A percentile compares a stretch with the other conserved stretches of the same genome.
Conservation (phyloP, 1,140 invertebrate genomes). For the Phthorimaea operculella region DNA sequence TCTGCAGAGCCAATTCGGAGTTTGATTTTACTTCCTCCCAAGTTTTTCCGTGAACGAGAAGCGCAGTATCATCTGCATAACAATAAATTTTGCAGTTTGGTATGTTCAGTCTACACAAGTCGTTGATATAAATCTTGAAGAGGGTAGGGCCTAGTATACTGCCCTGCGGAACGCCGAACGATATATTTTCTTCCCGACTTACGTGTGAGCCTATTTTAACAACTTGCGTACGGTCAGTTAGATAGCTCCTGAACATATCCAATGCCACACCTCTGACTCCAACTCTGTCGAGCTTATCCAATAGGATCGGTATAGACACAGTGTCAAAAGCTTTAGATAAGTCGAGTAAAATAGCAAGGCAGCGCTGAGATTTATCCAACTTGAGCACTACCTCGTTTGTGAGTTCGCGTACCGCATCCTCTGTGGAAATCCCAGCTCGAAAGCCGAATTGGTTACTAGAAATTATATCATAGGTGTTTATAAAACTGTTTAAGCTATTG, state of each 20-base stretch:
- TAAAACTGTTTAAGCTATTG: not conserved
- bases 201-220: not conserved
- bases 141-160: not conserved
- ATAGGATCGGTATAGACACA: not conserved
- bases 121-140: not conserved
- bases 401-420: not conserved
- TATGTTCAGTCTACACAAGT: not conserved
- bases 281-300: not conserved
- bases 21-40: not conserved
- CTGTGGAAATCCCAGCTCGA: not conserved
- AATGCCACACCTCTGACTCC: not conserved
- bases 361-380: not conserved
- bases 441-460: not conserved
- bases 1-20: not conserved
- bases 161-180: not conserved
- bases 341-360: not conserved
- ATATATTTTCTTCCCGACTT: not conserved
- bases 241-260: not conserved
- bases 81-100: not conserved
- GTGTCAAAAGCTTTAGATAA: not conserved
- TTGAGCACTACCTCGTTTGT: not conserved
- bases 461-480: not conserved
- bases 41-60: not conserved
- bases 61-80: not conserved
- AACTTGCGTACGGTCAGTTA: not conserved